phyloP scores from a whole-genome alignment of 2,797 vertebrate genomes.

The Columba guinea region DNA sequence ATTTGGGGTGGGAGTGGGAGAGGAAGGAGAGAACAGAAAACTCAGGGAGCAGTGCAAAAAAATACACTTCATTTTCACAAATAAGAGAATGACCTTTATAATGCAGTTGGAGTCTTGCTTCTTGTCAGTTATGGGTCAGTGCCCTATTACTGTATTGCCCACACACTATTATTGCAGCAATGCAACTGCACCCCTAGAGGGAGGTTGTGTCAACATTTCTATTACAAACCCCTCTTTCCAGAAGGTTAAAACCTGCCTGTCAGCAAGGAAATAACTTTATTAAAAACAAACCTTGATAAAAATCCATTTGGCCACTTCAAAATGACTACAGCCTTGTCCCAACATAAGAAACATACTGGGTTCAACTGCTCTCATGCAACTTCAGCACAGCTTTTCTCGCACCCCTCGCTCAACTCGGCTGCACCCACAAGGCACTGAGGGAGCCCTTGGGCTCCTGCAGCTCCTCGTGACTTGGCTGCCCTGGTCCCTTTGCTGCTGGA shows the following conservation, averaged over 20 bases:
- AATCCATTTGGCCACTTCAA: conserved; percentile 43
- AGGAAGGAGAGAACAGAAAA: conserved; percentile 16
- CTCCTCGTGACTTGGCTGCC: neutral
- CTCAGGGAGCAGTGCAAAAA: neutral
- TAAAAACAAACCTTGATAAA: conserved; percentile 67
- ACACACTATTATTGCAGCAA: conserved; percentile 46
- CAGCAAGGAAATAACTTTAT: conserved; percentile 72
- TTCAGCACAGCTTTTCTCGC: neutral
- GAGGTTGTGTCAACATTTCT: conserved; percentile 76
- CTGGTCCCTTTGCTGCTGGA: neutral
- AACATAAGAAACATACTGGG: neutral
- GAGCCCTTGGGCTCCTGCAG: neutral
- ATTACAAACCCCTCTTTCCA: conserved; percentile 76
- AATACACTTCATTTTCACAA: conserved; percentile 11
- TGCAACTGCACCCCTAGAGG: conserved; percentile 65
- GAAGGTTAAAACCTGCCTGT: conserved; percentile 76
- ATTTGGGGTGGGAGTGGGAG: neutral
- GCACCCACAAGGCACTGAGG: neutral
- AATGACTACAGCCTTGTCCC: conserved; percentile 22
- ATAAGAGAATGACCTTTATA: conserved; percentile 63
- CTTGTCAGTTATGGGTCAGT: conserved; percentile 68
- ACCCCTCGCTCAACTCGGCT: neutral
- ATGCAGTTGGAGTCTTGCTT: conserved; percentile 57
- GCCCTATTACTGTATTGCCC: conserved; percentile 55
- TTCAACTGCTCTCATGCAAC: neutral